Conservation (phyloP, 2,797 vertebrate species). For the Pelodytes ibericus region DNA sequence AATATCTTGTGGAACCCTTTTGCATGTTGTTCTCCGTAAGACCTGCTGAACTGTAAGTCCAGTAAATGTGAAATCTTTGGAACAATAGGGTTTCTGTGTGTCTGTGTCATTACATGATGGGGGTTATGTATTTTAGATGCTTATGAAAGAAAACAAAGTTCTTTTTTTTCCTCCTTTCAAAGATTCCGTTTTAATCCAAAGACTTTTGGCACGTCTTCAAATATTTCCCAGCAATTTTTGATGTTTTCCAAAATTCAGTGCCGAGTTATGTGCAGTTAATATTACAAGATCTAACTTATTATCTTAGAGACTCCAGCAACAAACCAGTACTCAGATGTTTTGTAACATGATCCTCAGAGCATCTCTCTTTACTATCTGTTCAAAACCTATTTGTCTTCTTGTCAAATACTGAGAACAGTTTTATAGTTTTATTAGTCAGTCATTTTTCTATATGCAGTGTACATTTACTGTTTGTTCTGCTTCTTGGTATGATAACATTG, state of each 20-base stretch:
- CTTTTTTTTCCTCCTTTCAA: background rate
- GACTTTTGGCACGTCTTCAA: slow-evolving; percentile 18
- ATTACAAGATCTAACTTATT: no score
- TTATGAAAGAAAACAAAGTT: slow-evolving; percentile 6
- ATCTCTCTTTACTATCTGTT: no score
- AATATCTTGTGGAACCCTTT: slow-evolving; percentile 18
- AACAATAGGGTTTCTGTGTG: slow-evolving; percentile 40
- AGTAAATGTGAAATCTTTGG: background rate
- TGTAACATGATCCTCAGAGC: no score
- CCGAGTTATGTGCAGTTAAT: background rate
- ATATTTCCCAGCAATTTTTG: background rate
- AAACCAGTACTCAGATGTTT: no score
- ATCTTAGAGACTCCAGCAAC: no score
- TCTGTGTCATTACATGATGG: slow-evolving; percentile 30
- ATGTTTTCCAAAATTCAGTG: background rate
- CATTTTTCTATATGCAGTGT: no score
- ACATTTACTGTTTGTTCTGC: no score
- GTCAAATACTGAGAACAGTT: no score
- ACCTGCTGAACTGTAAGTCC: slow-evolving; percentile 11
- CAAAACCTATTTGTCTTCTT: no score
- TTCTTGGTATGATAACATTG: no score
- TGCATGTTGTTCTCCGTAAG: slow-evolving; percentile 17
- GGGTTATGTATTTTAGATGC: slow-evolving; percentile 16
- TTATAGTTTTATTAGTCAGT: no score
- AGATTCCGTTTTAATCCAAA: background rate